Base-by-base conservation (phyloP, 2,797 vertebrate species). In the Tenualosa thibaudeaui region DNA sequence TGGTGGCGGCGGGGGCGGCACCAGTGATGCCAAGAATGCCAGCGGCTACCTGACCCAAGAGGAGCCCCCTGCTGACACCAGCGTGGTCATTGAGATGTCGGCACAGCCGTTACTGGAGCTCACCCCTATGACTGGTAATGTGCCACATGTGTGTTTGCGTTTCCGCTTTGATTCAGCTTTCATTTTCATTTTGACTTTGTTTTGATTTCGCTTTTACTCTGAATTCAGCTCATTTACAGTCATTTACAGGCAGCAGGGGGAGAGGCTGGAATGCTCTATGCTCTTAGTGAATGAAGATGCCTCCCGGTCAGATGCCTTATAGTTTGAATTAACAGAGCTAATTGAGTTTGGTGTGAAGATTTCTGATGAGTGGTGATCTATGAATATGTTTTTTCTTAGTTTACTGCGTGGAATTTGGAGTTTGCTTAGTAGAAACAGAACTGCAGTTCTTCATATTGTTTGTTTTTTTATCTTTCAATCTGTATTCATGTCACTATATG, bases 41-140 rank as follows among this genome's bases (percentile, higher is more conserved):
- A 95, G 95, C 13, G 89, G 93, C 88, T 95, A 95, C 0, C 84
- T 96, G 92, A 97, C 94, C 89, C 94, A 93, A 0, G 96, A 97
- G 89, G 96, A 95, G 90, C 92, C 92, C 78, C 94, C 95, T 0
- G 92, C 93, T 86, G 96, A 96, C 91, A 95, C 94, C n/a, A 94
- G 96, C 31, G 95, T 98, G 83, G 94, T 96, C 10, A 96, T 98
- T 0, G 97, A 98, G 90, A 96, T 98, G 91, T 96, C 96, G 3
- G 88, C 94, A 51, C 96, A 93, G 83, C 95, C 96, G 0, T 91
- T 96, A 85, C 90, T 96, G 93, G 95, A 94, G 94, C 96, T 96
- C 93, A 96, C 90, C 85, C 96, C 86, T 22, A 96, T 93, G 96
- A 94, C 93, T 93, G 95, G 95, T 96, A 95, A 82, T 54, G 71